These are phyloP conservation scores for Sebastes steindachneri DNA, from an alignment of 2,797 vertebrate species.

Conservation along the genomic window DNA sequence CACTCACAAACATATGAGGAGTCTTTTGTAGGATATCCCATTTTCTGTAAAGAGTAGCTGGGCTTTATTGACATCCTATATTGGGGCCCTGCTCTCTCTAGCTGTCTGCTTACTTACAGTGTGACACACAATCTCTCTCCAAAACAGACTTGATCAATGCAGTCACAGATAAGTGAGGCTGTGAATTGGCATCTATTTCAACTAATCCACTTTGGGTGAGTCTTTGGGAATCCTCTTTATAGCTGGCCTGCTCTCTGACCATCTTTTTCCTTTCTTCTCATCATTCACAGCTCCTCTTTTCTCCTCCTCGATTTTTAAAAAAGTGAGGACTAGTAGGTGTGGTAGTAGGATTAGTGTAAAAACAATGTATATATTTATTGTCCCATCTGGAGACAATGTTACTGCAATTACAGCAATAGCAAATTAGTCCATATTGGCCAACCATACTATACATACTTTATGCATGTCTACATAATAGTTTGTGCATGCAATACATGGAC, in stretches of 20 bases:
- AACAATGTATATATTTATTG: background rate
- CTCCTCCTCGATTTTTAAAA: background rate
- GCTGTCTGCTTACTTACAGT: background rate
- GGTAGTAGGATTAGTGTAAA: background rate
- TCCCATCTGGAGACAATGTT: background rate
- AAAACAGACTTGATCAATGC: conserved; percentile 14
- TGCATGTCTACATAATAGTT: background rate
- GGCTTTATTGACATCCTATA: background rate
- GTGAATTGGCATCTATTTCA: conserved; percentile 1
- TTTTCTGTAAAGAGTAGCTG: background rate
- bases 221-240: background rate
- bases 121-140: conserved; percentile 11
- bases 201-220: background rate
- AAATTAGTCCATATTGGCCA: background rate
- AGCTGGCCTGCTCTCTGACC: background rate
- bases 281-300: background rate
- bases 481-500: background rate
- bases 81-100: background rate
- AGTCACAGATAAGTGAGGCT: background rate
- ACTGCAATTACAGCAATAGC: background rate
- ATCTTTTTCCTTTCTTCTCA: background rate
- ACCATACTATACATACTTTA: background rate
- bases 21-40: background rate
- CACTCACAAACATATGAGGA: background rate
- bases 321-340: background rate